phyloP scores from a whole-genome alignment of 92 coral and sea anemone species.

The Galaxea fascicularis region DNA sequence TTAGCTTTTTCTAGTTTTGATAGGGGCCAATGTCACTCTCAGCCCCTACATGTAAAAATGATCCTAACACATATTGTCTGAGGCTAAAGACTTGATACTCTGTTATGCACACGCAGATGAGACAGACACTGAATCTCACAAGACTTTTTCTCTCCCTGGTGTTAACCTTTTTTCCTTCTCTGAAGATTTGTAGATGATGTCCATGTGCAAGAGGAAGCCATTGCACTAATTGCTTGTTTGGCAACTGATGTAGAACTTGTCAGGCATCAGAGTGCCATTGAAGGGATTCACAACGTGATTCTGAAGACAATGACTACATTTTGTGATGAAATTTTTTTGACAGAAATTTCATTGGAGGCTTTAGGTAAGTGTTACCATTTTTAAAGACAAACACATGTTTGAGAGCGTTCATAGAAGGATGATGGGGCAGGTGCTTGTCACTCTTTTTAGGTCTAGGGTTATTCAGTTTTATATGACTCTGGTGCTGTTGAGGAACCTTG shows the following conservation, averaged over 20 bases:
- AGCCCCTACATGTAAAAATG: too few species aligned
- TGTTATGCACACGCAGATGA: too few species aligned
- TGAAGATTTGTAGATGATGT: constrained; percentile 53
- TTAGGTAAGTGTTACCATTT: constrained; percentile 68
- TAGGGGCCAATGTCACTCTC: too few species aligned
- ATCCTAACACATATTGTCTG: too few species aligned
- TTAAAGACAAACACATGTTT: background rate
- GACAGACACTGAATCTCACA: too few species aligned
- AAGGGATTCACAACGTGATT: constrained; percentile 71
- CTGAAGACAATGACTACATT: constrained; percentile 66
- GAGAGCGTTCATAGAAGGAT: background rate
- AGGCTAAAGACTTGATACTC: too few species aligned
- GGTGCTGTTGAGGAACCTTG: too few species aligned
- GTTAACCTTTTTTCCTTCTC: background rate
- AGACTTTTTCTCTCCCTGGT: too few species aligned
- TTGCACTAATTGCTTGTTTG: constrained; percentile 86
- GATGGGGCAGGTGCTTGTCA: too few species aligned
- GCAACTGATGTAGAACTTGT: constrained; percentile 84
- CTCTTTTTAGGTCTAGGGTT: too few species aligned
- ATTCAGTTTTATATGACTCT: too few species aligned
- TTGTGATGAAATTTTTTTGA: constrained; percentile 44
- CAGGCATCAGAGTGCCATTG: constrained; percentile 87
- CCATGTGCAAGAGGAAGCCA: constrained; percentile 80
- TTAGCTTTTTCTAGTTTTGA: too few species aligned
- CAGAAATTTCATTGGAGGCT: constrained; percentile 90